Percentiles rank a stretch among this genome's conserved stretches.
Evolutionary conservation across 2,888 invertebrate species (phyloP).

Genomic region (Slavum lentiscoides): DNA sequence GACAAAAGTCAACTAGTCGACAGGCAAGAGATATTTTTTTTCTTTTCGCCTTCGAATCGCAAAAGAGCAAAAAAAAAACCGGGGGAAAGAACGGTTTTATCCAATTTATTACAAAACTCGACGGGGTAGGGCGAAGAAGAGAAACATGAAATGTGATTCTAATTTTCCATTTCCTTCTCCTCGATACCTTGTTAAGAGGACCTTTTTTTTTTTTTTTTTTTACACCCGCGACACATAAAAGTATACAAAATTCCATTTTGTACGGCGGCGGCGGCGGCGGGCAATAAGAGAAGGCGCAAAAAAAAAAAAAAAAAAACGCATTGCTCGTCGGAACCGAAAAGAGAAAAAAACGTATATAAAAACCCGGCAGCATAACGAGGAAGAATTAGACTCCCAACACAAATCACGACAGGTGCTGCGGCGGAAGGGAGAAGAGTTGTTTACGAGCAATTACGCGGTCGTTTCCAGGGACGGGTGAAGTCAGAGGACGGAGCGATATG

Average conservation of each 20-base stretch:
- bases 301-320: conserved; percentile 16
- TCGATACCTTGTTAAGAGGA: conserved; percentile 12
- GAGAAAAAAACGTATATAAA: conserved; percentile 23
- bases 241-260: conserved; percentile 38
- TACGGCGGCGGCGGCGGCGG: background rate
- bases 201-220: background rate
- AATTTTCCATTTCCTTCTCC: conserved; percentile 42
- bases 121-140: background rate
- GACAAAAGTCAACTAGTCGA: background rate
- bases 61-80: background rate
- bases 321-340: background rate
- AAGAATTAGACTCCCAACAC: conserved; percentile 37
- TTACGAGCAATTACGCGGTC: conserved; percentile 42
- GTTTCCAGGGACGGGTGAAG: background rate
- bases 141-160: conserved; percentile 51
- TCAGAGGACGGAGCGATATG: background rate
- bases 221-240: conserved; percentile 14
- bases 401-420: conserved; percentile 37
- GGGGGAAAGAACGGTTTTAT: background rate
- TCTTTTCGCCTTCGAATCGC: background rate
- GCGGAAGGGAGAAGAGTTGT: conserved; percentile 17
- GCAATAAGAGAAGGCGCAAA: background rate
- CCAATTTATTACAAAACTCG: conserved; percentile 41
- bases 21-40: background rate
- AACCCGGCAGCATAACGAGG: conserved; percentile 36